These are phyloP conservation scores for Aphaenogaster floridana DNA, from an alignment of 1,140 invertebrate genomes.

Conservation along the genomic window DNA sequence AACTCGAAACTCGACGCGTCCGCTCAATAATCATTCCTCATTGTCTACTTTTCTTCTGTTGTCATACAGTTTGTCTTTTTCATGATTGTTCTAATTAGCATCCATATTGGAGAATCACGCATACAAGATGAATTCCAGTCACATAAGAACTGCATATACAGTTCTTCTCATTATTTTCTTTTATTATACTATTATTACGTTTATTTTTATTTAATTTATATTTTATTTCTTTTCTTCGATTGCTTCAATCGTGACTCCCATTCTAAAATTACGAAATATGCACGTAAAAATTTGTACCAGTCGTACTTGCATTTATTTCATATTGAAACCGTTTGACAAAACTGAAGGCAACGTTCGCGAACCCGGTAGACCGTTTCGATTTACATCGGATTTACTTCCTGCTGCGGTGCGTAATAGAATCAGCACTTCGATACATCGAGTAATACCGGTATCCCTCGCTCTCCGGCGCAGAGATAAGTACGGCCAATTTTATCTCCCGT, in stretches of 20 bases:
- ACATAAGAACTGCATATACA: background rate
- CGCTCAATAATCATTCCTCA: background rate
- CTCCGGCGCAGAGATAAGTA: slow-evolving; percentile 1
- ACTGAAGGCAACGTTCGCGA: background rate
- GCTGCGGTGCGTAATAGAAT: slow-evolving; percentile 8
- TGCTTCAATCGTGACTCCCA: background rate
- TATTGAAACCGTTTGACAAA: background rate
- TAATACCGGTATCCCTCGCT: slow-evolving; percentile 34
- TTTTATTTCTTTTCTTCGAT: background rate
- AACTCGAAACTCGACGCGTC: slow-evolving; percentile 12
- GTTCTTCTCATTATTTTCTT: background rate
- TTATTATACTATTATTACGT: background rate
- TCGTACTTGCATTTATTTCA: background rate
- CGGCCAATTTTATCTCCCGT: slow-evolving; percentile 12
- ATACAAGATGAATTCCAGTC: background rate
- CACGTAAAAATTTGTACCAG: background rate
- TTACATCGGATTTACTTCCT: slow-evolving; percentile 20
- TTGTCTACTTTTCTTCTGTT: background rate
- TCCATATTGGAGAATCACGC: background rate
- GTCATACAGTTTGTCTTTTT: background rate
- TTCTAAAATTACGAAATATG: background rate
- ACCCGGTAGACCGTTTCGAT: slow-evolving; percentile 35
- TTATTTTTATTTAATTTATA: background rate
- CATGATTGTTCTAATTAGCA: slow-evolving; percentile 5
- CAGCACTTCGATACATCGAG: background rate